phyloP scores from a whole-genome alignment of 2,113 vertebrate genomes.

The Calyptommatus sinebrachiatus region DNA sequence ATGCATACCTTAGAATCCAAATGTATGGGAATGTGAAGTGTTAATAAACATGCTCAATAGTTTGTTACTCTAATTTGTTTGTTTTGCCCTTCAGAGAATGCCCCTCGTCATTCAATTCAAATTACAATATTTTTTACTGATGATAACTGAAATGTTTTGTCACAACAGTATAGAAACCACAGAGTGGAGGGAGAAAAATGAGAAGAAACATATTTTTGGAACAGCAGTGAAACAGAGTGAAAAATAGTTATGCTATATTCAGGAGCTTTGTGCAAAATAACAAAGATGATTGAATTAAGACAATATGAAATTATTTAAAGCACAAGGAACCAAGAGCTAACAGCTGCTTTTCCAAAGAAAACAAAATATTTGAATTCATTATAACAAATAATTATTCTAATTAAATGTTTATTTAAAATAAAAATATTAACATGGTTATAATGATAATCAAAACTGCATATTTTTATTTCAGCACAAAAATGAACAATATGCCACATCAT shows the following conservation, averaged over 20 bases:
- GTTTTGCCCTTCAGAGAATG: too few species aligned
- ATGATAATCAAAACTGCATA: too few species aligned
- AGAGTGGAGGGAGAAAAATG: too few species aligned
- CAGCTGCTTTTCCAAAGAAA: constrained; percentile 23
- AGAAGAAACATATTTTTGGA: not conserved
- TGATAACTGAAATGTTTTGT: not conserved
- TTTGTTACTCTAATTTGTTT: constrained; percentile 10
- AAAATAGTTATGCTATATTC: not conserved
- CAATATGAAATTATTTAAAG: constrained; percentile 17
- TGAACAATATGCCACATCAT: constrained; percentile 42
- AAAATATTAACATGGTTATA: constrained; percentile 35
- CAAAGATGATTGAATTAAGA: not conserved
- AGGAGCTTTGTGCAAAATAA: not conserved
- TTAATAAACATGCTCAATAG: constrained; percentile 53
- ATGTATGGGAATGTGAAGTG: constrained; percentile 65
- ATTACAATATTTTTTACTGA: not conserved
- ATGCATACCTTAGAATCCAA: constrained; percentile 37
- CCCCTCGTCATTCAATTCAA: constrained; percentile 28
- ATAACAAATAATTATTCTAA: constrained; percentile 43
- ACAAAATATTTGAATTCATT: constrained; percentile 26
- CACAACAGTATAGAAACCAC: not conserved
- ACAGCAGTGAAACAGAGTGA: accelerated
- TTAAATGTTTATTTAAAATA: constrained; percentile 37
- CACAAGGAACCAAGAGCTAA: not conserved
- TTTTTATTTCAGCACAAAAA: constrained; percentile 52